Conservation (phyloP, 2,113 vertebrate genomes). For the Charina bottae region DNA sequence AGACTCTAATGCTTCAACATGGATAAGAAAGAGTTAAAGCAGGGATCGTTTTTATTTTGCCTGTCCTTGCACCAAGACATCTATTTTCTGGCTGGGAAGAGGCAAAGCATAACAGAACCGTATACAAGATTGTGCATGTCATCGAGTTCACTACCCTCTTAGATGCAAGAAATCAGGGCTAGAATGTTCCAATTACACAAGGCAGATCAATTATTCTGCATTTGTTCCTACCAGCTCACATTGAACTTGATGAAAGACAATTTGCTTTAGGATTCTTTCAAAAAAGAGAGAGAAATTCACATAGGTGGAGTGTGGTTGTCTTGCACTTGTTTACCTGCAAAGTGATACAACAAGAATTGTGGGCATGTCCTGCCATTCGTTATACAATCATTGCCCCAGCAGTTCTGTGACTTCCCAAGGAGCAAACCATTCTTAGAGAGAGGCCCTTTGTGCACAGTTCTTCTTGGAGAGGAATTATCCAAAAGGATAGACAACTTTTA, state of each 20-base stretch:
- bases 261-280: not conserved
- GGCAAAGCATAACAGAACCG: not conserved
- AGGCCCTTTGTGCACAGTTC: not conserved
- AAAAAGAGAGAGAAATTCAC: not conserved
- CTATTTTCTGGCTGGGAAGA: not conserved
- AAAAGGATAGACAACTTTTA: not conserved
- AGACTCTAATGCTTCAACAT: not conserved
- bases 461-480: not conserved
- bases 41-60: not conserved
- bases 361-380: not conserved
- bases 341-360: not conserved
- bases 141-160: not conserved
- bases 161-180: not conserved
- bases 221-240: not conserved
- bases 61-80: not conserved
- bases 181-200: not conserved
- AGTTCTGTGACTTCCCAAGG: not conserved
- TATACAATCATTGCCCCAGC: not conserved
- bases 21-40: constrained; percentile 35
- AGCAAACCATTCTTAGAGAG: not conserved
- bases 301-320: not conserved
- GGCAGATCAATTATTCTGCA: not conserved
- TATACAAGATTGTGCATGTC: not conserved
- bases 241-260: not conserved
- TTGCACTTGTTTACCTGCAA: not conserved